phyloP scores from a whole-genome alignment of 2,888 invertebrate genomes.

The Euplagia quadripunctaria region DNA sequence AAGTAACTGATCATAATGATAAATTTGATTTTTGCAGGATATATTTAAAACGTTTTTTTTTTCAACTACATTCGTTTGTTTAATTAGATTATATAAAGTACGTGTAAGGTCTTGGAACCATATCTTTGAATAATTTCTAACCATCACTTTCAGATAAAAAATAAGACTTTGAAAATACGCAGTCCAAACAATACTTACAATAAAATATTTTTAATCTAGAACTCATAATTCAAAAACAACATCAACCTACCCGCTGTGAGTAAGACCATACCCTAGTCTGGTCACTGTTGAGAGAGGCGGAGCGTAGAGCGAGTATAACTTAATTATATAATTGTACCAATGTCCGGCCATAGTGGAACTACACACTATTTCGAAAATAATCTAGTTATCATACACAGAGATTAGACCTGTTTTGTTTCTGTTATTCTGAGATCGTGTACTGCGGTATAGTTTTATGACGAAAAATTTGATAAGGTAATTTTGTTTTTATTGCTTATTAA shows the following conservation, averaged over 20 bases:
- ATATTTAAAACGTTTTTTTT: no score
- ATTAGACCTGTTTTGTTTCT: slow-evolving; percentile 31
- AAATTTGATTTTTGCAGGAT: no score
- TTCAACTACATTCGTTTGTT: no score
- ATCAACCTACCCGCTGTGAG: slow-evolving; percentile 27
- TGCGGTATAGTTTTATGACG: neutral
- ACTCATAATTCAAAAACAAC: neutral
- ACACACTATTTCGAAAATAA: slow-evolving; percentile 41
- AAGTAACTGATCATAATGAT: no score
- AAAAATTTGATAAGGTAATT: neutral
- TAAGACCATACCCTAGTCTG: slow-evolving; percentile 31
- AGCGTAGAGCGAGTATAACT: slow-evolving; percentile 61
- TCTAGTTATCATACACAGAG: slow-evolving; percentile 32
- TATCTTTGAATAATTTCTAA: no score
- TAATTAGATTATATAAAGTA: no score
- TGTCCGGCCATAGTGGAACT: slow-evolving; percentile 44
- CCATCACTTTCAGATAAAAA: no score
- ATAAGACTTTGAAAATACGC: no score
- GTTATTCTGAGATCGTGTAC: neutral
- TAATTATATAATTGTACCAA: slow-evolving; percentile 64
- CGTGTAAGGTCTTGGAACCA: no score
- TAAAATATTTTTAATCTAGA: no score
- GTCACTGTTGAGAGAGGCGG: slow-evolving; percentile 55
- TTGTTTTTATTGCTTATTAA: neutral
- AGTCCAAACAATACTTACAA: no score